Conservation (phyloP, 2,113 vertebrate species). For the Poicephalus meyeri region DNA sequence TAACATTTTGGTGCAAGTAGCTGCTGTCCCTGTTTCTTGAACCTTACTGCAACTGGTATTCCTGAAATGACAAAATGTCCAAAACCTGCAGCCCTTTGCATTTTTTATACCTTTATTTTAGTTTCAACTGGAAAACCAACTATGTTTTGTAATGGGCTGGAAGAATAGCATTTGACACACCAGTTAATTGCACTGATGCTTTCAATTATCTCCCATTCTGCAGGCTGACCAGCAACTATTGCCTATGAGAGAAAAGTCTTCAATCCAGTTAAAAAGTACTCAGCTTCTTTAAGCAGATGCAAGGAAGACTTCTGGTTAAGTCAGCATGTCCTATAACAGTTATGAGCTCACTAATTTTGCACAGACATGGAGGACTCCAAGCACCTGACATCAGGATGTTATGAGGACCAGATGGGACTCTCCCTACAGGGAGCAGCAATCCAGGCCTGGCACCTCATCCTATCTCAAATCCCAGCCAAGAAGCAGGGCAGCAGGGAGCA, state of each 20-base stretch:
- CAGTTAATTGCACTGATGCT: neutral
- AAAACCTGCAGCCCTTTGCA: neutral
- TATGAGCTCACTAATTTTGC: neutral
- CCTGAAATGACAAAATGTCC: neutral
- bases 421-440: neutral
- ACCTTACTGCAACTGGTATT: neutral
- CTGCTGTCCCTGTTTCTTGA: neutral
- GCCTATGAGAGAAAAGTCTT: neutral
- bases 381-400: neutral
- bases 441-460: neutral
- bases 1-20: neutral
- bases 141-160: neutral
- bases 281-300: neutral
- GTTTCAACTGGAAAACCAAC: neutral
- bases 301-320: neutral
- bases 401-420: fast-evolving
- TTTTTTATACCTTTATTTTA: neutral
- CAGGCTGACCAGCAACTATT: neutral
- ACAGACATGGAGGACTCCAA: neutral
- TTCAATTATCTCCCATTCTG: neutral
- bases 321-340: neutral
- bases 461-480: neutral
- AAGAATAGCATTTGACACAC: neutral
- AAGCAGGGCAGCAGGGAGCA: neutral
- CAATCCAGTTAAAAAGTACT: neutral